Evolutionary conservation across 2,888 invertebrate genomes (phyloP).

Genomic region (Boloria euphrosyne): DNA sequence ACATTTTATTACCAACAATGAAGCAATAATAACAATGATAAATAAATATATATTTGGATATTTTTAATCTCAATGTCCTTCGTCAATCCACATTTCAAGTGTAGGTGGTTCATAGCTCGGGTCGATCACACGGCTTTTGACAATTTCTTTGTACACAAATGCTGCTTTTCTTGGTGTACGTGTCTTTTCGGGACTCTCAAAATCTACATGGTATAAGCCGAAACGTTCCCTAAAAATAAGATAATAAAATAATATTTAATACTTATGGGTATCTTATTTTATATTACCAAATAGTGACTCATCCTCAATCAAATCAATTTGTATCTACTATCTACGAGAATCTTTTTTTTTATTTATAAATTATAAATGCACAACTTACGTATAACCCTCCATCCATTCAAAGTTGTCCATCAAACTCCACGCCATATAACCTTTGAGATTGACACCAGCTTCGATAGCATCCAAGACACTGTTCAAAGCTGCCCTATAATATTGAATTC

Average conservation of each 20-base stretch:
- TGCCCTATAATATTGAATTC: slow-evolving; percentile 67
- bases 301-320: too few relatives aligned
- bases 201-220: slow-evolving; percentile 86
- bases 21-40: too few relatives aligned
- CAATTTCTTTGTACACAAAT: slow-evolving; percentile 78
- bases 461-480: slow-evolving; percentile 69
- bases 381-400: slow-evolving; percentile 83
- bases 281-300: too few relatives aligned
- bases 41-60: too few relatives aligned
- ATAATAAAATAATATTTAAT: neutral
- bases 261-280: neutral
- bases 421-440: slow-evolving; percentile 79
- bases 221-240: slow-evolving; percentile 81
- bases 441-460: slow-evolving; percentile 68
- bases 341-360: neutral
- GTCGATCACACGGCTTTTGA: slow-evolving; percentile 68
- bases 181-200: slow-evolving; percentile 80
- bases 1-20: too few relatives aligned
- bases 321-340: too few relatives aligned
- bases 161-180: slow-evolving; percentile 85
- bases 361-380: slow-evolving; percentile 54
- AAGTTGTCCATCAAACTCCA: slow-evolving; percentile 86
- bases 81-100: slow-evolving; percentile 57
- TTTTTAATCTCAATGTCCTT: slow-evolving; percentile 18
- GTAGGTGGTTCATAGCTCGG: slow-evolving; percentile 57